Conservation (phyloP, 1,140 invertebrate species). For the Drosophila parabipectinata region DNA sequence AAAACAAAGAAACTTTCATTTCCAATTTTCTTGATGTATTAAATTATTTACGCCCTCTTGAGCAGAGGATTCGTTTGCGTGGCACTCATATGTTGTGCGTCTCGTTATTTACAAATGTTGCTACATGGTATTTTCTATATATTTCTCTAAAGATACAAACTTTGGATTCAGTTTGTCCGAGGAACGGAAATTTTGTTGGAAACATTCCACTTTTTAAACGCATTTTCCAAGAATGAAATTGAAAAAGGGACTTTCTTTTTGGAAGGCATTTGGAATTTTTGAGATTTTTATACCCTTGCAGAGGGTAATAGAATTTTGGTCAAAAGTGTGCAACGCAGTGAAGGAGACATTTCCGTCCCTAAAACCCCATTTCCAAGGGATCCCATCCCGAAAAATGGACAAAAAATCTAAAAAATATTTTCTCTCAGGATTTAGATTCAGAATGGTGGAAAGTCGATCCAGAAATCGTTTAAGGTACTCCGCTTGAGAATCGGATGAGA, state of each 20-base stretch:
- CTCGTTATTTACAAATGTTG: background rate
- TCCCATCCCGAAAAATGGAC: no score
- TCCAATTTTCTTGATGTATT: conserved; percentile 83
- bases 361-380: no score
- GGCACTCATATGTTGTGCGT: conserved; percentile 17
- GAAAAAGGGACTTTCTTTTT: background rate
- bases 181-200: background rate
- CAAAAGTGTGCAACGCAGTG: no score
- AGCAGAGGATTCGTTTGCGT: conserved; percentile 70
- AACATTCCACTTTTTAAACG: background rate
- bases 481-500: no score
- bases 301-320: no score
- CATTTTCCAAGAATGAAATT: background rate
- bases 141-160: background rate
- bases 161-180: background rate
- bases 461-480: no score
- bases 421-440: no score
- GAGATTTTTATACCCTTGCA: no score
- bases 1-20: conserved; percentile 81
- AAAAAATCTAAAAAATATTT: no score
- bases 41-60: conserved; percentile 83
- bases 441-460: no score
- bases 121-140: background rate
- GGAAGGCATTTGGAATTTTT: no score
- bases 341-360: no score